Evolutionary conservation across 2,113 vertebrate genomes (phyloP).

Genomic region (Phylloscopus trochiloides): DNA sequence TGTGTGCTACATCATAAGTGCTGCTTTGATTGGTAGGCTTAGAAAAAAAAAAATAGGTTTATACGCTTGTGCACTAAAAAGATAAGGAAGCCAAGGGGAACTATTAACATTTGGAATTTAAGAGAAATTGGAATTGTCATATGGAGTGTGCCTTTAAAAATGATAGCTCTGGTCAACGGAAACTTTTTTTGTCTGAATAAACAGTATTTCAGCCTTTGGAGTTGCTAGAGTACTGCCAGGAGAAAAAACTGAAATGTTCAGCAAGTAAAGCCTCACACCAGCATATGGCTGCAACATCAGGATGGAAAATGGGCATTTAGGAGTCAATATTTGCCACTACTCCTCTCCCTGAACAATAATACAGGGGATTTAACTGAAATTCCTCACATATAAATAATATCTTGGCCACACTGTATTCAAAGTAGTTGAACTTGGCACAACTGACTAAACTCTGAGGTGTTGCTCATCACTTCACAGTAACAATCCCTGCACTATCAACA

Average conservation of each 20-base stretch:
- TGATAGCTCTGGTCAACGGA: neutral
- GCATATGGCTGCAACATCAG: neutral
- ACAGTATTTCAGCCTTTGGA: neutral
- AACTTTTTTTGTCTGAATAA: neutral
- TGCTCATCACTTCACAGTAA: neutral
- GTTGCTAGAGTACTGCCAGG: neutral
- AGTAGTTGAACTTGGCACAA: neutral
- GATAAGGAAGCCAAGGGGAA: neutral
- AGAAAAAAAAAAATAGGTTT: neutral
- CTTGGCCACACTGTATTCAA: accelerated
- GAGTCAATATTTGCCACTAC: neutral
- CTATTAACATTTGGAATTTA: neutral
- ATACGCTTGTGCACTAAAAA: neutral
- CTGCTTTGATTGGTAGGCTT: neutral
- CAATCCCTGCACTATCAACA: neutral
- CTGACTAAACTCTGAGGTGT: neutral
- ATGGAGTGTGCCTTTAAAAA: neutral
- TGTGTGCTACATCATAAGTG: neutral
- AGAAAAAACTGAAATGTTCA: accelerated
- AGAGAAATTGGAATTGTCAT: neutral
- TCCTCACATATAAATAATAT: neutral
- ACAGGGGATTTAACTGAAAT: accelerated
- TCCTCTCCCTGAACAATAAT: neutral
- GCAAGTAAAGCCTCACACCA: neutral
- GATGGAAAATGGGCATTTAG: neutral